These are phyloP conservation scores for Oreochromis tanganicae DNA, from an alignment of 2,113 vertebrate species.

Conservation along the genomic window DNA sequence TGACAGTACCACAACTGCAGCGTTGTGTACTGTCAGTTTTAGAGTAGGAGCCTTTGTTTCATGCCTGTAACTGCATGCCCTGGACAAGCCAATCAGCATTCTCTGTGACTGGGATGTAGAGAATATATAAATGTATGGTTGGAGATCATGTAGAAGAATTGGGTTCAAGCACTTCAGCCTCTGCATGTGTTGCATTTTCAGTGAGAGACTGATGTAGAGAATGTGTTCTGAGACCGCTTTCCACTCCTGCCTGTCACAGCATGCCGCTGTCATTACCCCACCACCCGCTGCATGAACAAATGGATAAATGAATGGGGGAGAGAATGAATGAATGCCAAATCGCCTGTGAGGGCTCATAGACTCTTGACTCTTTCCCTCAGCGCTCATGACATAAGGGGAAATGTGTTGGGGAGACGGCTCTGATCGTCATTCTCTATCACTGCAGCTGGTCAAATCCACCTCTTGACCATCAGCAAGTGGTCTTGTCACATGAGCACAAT, in stretches of 20 bases:
- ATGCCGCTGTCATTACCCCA: background rate
- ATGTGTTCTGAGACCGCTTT: background rate
- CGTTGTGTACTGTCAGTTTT: constrained; percentile 18
- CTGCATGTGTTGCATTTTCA: constrained; percentile 25
- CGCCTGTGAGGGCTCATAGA: background rate
- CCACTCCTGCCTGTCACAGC: background rate
- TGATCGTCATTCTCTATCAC: background rate
- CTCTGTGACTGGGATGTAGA: background rate
- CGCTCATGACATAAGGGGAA: background rate
- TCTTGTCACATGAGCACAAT: background rate
- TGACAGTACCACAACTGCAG: background rate
- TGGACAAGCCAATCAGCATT: constrained; percentile 73
- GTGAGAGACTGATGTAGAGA: background rate
- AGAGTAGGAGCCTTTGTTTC: constrained; percentile 38
- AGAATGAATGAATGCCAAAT: background rate
- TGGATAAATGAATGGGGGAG: background rate
- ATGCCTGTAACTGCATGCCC: constrained; percentile 77
- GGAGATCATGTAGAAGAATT: background rate
- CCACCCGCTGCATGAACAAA: constrained; percentile 25
- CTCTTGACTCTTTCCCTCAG: background rate
- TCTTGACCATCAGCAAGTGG: background rate
- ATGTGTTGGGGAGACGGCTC: background rate
- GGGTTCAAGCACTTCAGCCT: background rate
- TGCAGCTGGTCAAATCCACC: background rate
- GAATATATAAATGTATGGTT: background rate